Evolutionary conservation across 1,140 invertebrate species (phyloP).

Genomic region (Polyergus mexicanus): DNA sequence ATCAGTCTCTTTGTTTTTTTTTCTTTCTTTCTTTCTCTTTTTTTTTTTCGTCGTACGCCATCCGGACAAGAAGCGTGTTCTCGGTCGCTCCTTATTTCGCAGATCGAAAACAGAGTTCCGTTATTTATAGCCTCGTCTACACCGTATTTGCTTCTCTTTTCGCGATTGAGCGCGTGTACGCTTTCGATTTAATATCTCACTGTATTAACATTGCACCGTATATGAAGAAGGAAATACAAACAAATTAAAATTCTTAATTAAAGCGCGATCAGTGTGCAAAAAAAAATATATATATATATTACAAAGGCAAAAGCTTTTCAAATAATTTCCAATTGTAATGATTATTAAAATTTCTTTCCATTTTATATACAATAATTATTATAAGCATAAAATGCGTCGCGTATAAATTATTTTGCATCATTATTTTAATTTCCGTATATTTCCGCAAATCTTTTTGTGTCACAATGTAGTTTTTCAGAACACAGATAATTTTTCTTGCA

Average conservation of each 20-base stretch:
- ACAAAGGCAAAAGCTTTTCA: neutral
- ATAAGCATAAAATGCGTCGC: neutral
- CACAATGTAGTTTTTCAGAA: no score
- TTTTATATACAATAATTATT: neutral
- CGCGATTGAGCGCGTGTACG: neutral
- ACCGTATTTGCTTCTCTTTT: neutral
- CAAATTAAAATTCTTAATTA: slow-evolving; percentile 34
- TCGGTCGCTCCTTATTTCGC: slow-evolving; percentile 23
- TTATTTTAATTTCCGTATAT: neutral
- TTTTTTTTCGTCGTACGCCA: neutral
- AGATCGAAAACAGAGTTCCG: slow-evolving; percentile 23
- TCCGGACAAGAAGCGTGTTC: neutral
- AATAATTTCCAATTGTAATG: neutral
- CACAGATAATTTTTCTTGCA: neutral
- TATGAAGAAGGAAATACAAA: neutral
- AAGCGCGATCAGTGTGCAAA: neutral
- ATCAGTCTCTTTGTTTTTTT: slow-evolving; percentile 1
- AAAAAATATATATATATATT: neutral
- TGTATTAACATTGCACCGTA: slow-evolving; percentile 3
- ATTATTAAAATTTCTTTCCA: neutral
- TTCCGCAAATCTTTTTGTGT: neutral
- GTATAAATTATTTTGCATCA: neutral
- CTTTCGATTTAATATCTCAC: slow-evolving; percentile 21
- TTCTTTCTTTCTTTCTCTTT: neutral
- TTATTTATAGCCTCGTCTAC: neutral